Percentiles rank a stretch among this genome's conserved stretches.
Conservation (phyloP, 2,113 vertebrate species). For the Orientallactaga bullata region DNA sequence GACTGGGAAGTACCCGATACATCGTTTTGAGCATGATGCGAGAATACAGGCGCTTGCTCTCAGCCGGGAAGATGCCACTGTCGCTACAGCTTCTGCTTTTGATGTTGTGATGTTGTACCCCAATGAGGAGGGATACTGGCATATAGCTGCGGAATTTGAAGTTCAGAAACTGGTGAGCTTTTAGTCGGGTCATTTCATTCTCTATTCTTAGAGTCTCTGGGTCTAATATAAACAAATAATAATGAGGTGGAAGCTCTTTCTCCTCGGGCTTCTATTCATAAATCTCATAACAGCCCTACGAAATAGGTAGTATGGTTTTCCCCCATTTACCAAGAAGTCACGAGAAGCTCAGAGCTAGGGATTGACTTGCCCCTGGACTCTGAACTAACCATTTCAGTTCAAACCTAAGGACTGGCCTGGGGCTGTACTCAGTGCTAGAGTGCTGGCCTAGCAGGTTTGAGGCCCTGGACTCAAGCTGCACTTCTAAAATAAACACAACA, state of each 20-base stretch:
- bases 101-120: constrained; percentile 90
- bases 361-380: background rate
- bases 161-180: constrained; percentile 93
- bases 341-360: background rate
- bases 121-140: constrained; percentile 92
- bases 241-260: background rate
- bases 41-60: constrained; percentile 91
- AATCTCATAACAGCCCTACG: background rate
- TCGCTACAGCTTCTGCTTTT: constrained; percentile 90
- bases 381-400: background rate
- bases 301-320: background rate
- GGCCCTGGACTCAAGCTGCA: background rate
- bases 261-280: background rate
- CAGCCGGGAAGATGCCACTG: constrained; percentile 83
- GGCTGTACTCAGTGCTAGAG: background rate
- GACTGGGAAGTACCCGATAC: constrained; percentile 90
- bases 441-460: background rate
- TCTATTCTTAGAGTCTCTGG: background rate
- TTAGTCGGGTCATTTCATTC: background rate
- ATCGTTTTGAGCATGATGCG: constrained; percentile 92
- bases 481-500: too few relatives aligned
- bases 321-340: background rate
- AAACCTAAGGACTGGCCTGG: background rate
- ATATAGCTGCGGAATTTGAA: constrained; percentile 85
- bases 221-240: background rate